Conservation (phyloP, 2,888 invertebrate species). For the Amphipoea lucens region DNA sequence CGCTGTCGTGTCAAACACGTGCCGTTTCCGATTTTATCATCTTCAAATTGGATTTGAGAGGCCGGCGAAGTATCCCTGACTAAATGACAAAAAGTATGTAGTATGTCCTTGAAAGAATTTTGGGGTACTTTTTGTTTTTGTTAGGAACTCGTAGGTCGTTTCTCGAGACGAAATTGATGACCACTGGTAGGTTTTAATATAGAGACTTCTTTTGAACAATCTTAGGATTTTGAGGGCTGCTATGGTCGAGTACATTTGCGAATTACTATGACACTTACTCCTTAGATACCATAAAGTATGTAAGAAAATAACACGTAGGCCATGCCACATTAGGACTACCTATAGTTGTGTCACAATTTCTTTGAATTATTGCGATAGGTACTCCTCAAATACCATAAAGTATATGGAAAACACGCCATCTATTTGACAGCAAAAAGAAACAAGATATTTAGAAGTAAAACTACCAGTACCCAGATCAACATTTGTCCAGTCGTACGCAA, state of each 20-base stretch:
- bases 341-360: no score
- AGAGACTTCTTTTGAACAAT: not conserved
- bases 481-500: not conserved
- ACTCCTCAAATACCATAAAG: not conserved
- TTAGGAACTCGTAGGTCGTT: not conserved
- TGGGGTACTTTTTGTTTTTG: not conserved
- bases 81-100: constrained; percentile 61
- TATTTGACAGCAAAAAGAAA: not conserved
- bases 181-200: not conserved
- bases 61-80: constrained; percentile 49
- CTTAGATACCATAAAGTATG: not conserved
- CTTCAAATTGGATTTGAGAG: constrained; percentile 70
- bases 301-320: not conserved
- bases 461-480: not conserved
- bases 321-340: not conserved
- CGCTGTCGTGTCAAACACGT: constrained; percentile 38
- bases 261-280: not conserved
- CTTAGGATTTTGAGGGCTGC: not conserved
- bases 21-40: constrained; percentile 56
- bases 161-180: not conserved
- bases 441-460: not conserved
- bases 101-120: not conserved
- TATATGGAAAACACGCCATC: not conserved
- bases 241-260: not conserved
- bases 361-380: not conserved